These are phyloP conservation scores for Pandemis heparana DNA, from an alignment of 2,888 invertebrate genomes.

Conservation along the genomic window DNA sequence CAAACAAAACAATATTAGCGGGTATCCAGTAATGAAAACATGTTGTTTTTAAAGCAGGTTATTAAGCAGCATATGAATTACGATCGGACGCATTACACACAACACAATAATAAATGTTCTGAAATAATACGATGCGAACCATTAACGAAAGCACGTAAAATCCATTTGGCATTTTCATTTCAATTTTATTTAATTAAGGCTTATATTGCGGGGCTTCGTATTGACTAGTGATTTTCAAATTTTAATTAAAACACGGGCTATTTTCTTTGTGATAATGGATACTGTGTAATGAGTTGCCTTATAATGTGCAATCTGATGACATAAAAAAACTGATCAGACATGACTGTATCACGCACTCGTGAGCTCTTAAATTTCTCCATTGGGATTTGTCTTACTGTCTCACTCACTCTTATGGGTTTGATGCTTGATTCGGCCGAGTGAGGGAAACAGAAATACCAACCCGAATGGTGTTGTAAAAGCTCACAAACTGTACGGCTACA, in stretches of 20 bases:
- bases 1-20: constrained; percentile 68
- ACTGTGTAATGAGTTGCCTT: background rate
- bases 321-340: background rate
- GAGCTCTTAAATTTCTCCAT: too few species aligned
- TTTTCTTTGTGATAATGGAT: constrained; percentile 1
- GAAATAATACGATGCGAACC: constrained; percentile 81
- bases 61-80: constrained; percentile 82
- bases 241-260: constrained; percentile 37
- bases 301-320: background rate
- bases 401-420: too few species aligned
- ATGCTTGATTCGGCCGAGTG: too few species aligned
- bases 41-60: constrained; percentile 83
- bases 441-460: too few species aligned
- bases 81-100: constrained; percentile 75
- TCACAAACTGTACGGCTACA: too few species aligned
- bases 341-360: too few species aligned
- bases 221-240: constrained; percentile 42
- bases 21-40: constrained; percentile 73
- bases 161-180: constrained; percentile 84
- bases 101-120: constrained; percentile 77
- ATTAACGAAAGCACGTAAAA: constrained; percentile 85
- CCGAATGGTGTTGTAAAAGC: too few species aligned
- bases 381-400: too few species aligned
- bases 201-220: constrained; percentile 62
- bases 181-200: constrained; percentile 86